These are phyloP conservation scores for Pogonophryne albipinna DNA, from an alignment of 2,797 vertebrate genomes.

Conservation along the genomic window DNA sequence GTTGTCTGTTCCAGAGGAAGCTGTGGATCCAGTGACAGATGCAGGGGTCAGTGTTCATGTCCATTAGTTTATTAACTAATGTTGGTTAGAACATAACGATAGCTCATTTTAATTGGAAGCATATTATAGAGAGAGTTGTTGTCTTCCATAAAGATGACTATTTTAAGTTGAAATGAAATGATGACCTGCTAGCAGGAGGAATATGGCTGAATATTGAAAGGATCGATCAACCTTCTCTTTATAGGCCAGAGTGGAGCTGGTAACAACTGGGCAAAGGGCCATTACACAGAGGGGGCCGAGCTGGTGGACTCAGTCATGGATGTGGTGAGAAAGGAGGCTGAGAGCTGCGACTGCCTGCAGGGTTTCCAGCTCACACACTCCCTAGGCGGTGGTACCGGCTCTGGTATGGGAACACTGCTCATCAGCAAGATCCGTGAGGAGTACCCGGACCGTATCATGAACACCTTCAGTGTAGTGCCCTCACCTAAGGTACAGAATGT, in stretches of 20 bases:
- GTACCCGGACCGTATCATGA: conserved; percentile 89
- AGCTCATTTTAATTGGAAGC: not conserved
- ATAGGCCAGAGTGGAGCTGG: conserved; percentile 90
- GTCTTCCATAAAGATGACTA: not conserved
- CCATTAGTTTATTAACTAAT: too few relatives aligned
- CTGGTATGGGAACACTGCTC: conserved; percentile 88
- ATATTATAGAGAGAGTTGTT: not conserved
- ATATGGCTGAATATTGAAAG: not conserved
- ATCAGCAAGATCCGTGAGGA: conserved; percentile 90
- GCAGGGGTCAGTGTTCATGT: too few relatives aligned
- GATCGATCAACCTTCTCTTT: not conserved
- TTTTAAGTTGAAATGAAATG: not conserved
- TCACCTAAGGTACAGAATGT: conserved; percentile 81
- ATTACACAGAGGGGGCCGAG: conserved; percentile 96
- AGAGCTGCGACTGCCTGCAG: conserved; percentile 89
- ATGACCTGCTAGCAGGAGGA: not conserved
- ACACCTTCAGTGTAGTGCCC: conserved; percentile 88
- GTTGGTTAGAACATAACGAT: not conserved
- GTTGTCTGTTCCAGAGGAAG: too few relatives aligned
- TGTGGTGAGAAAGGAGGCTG: conserved; percentile 88
- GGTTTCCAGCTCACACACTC: conserved; percentile 90
- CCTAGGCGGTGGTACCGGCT: conserved; percentile 86
- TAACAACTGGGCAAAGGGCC: conserved; percentile 97
- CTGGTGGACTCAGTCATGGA: conserved; percentile 88
- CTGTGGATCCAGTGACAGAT: too few relatives aligned